A percentile compares a stretch with the other conserved stretches of the same genome.
phyloP scores from a whole-genome alignment of 2,888 invertebrate species.

The Philereme vetulata region DNA sequence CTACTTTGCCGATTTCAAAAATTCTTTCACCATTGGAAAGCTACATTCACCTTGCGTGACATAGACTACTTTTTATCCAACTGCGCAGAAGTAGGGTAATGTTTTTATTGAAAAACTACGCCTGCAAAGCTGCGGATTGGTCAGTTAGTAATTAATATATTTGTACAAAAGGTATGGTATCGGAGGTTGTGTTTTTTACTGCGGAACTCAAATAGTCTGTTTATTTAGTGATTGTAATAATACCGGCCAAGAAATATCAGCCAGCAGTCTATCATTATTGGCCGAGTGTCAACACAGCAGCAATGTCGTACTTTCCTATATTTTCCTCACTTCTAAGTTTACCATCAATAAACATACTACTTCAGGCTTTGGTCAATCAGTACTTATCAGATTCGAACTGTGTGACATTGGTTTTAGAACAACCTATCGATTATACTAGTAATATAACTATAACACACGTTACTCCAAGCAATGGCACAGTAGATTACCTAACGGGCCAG shows the following conservation, averaged over 20 bases:
- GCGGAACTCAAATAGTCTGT: conserved; percentile 4
- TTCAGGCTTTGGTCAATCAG: conserved; percentile 57
- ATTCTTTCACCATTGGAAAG: too few species aligned
- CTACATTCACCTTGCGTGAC: too few species aligned
- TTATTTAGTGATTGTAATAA: conserved; percentile 3
- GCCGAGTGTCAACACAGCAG: conserved; percentile 6
- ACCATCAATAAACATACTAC: conserved; percentile 59
- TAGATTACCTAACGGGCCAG: conserved; percentile 46
- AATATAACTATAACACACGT: conserved; percentile 51
- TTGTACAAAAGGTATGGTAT: neutral
- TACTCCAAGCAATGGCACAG: conserved; percentile 41
- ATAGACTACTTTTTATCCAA: too few species aligned
- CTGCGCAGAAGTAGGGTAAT: too few species aligned
- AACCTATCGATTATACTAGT: conserved; percentile 44
- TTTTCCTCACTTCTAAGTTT: conserved; percentile 20
- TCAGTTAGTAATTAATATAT: too few species aligned
- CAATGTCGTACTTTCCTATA: conserved; percentile 29
- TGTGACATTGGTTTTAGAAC: conserved; percentile 62
- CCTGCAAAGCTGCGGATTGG: too few species aligned
- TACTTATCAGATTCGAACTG: conserved; percentile 64
- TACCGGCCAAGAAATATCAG: conserved; percentile 5
- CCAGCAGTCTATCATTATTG: conserved; percentile 2
- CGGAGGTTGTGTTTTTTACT: neutral
- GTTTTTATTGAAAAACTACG: too few species aligned
- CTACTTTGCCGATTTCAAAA: too few species aligned